Evolutionary conservation across 2,888 invertebrate genomes (phyloP), one percentile per base, ranked within the genome.

Genomic region (Cryptops parisi): DNA sequence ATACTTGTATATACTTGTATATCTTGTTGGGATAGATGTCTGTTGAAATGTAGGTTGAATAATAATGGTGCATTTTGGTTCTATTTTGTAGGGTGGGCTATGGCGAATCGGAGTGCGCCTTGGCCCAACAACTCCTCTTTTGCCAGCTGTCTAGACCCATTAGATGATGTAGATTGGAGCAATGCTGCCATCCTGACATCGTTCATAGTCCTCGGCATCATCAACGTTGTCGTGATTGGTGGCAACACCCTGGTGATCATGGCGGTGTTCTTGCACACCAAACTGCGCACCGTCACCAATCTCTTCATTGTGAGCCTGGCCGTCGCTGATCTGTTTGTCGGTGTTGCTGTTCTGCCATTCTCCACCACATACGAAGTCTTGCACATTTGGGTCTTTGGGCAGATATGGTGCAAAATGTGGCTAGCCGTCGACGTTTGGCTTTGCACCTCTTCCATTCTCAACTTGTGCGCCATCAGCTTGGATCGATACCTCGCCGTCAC

Each of bases 391-490:
- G 86, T 94, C 63, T 97, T 94, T 68, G 94, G 96, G 48, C 84
- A 85, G 69, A 76, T 89, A 44, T 93, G 94, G 90, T 97, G 96
- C 72, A 84, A 87, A 56, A 80, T 91, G 60, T 97, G 96, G 96
- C 75, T 97, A 58, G 94, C 96, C 0, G 81, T 94, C 54, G 97
- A 97, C 71, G 96, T 97, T 12, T 93, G 94, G 90, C 86, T 96
- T 85, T 96, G 94, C 73, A 97, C 97, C 0, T 91, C 96, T 0
- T 93, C 91, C 62, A 96, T 96, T 64, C 76, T 96, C 62, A 96
- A 96, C 71, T 78, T 96, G 53, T 93, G 93, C 68, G 94, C 90
- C 63, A 96, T 96, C 67, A 90, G 90, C 17, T 74, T 96, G 66
- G 87, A 88, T 54, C 65, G 76, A n/a, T 97, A 96, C 74, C 84